Evolutionary conservation across 2,888 invertebrate species (phyloP), one percentile per base, ranked within the genome.

Genomic region (Drosophila formosana): DNA sequence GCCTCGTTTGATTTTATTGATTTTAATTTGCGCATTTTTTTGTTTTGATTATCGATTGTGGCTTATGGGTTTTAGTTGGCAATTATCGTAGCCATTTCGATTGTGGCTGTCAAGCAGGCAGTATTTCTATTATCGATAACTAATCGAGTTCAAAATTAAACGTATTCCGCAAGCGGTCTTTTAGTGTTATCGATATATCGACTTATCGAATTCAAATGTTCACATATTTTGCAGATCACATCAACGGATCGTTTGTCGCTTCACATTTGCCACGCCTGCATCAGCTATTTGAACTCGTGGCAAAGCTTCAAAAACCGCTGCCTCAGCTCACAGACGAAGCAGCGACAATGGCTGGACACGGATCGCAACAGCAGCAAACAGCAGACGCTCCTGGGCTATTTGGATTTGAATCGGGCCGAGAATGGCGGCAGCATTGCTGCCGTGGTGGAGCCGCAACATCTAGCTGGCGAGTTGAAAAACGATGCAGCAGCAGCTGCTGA

Each of bases 261-360:
- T 68, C 79, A 91, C 34, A 91, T 93, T 64, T 93, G 93, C 66
- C 93, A 93, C 66, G 91, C 91, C 66, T 93, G 93, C 78, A 92
- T 93, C 66, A 93, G 93, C 72, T 93, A 91, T 74, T 78, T 93
- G 73, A 93, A 93, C 77, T 92, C 92, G 46, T 93, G 93, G 93
- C 93, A 93, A 82, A 92, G 92, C 72, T 93, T 93, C 79, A 93
- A 92, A 64, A 93, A 93, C 88, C 92, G 92, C 39, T 92, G 92
- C 75, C 70, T 92, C 39, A 89, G 91, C 56, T 90, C 93, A 11
- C 93, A 93, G 67, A 69, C 76, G 34, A 92, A 92, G 79, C 93
- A 93, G 69, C 89, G 88, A 34, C 90, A 89, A 63, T 92, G 92
- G 92, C 75, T 92, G 70, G 92, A 92, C 30, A 77, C 79, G 32